Conservation (phyloP, 2,888 invertebrate species). For the Coremacera marginata region DNA sequence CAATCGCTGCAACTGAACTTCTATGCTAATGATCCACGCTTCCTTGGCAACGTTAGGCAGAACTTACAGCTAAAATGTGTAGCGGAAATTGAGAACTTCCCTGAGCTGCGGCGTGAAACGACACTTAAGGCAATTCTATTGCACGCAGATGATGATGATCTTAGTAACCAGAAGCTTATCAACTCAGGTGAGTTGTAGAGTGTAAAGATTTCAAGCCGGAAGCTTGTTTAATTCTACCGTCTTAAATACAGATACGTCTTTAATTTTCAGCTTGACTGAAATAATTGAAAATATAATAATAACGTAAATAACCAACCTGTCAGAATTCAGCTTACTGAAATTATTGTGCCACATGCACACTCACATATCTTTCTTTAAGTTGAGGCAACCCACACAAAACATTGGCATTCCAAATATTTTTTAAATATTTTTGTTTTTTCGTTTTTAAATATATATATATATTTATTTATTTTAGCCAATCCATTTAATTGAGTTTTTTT, state of each 20-base stretch:
- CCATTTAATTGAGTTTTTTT: neutral
- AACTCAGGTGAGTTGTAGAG: constrained; percentile 60
- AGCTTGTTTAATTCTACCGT: neutral
- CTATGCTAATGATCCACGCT: constrained; percentile 63
- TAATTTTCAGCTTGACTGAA: no score
- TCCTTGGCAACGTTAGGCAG: constrained; percentile 50
- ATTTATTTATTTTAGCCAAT: neutral
- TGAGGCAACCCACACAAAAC: no score
- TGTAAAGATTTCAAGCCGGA: neutral
- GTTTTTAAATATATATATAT: no score
- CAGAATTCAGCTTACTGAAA: no score
- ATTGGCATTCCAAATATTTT: no score
- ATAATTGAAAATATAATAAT: no score
- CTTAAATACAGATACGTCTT: neutral
- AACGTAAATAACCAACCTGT: no score
- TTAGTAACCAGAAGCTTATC: constrained; percentile 64
- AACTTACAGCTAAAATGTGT: constrained; percentile 61
- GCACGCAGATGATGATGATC: constrained; percentile 61
- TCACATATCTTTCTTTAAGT: no score
- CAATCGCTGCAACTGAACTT: constrained; percentile 64
- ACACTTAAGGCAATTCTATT: constrained; percentile 57
- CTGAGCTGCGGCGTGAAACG: constrained; percentile 59
- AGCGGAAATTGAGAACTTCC: constrained; percentile 64
- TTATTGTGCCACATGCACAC: no score
- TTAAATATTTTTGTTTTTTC: no score